A percentile compares a stretch with the other conserved stretches of the same genome.
phyloP scores from a whole-genome alignment of 2,888 invertebrate species.

The Cynaeus angustus region DNA sequence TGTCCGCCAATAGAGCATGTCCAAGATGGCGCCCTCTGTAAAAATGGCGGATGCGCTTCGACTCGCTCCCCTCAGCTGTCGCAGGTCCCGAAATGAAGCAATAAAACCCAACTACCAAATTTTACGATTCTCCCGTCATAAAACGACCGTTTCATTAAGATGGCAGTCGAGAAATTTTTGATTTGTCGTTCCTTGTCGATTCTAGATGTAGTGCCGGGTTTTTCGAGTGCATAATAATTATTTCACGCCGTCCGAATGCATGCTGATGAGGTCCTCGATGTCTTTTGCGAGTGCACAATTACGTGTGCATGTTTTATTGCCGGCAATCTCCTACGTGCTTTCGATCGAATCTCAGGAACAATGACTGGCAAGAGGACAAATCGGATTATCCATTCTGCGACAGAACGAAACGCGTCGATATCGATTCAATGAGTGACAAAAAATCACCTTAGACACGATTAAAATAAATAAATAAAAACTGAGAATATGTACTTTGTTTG shows the following conservation, averaged over 20 bases:
- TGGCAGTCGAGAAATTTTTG: conserved; percentile 33
- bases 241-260: conserved; percentile 25
- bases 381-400: conserved; percentile 5
- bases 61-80: conserved; percentile 6
- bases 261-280: conserved; percentile 37
- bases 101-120: conserved; percentile 39
- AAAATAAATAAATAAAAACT: conserved; percentile 23
- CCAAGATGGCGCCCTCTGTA: conserved; percentile 2
- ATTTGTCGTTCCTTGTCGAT: conserved; percentile 9
- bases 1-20: neutral
- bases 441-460: neutral
- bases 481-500: conserved; percentile 8
- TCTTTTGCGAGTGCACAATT: conserved; percentile 42
- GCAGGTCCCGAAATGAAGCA: conserved; percentile 23
- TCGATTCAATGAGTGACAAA: neutral
- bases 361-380: conserved; percentile 23
- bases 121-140: conserved; percentile 36
- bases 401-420: neutral
- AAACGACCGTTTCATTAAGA: conserved; percentile 33
- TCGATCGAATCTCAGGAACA: conserved; percentile 37
- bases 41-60: conserved; percentile 33
- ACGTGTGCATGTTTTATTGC: conserved; percentile 40
- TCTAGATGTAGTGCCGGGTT: neutral
- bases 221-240: conserved; percentile 43
- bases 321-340: conserved; percentile 38